Conservation (phyloP, 1,140 invertebrate genomes). For the Hermetia illucens region DNA sequence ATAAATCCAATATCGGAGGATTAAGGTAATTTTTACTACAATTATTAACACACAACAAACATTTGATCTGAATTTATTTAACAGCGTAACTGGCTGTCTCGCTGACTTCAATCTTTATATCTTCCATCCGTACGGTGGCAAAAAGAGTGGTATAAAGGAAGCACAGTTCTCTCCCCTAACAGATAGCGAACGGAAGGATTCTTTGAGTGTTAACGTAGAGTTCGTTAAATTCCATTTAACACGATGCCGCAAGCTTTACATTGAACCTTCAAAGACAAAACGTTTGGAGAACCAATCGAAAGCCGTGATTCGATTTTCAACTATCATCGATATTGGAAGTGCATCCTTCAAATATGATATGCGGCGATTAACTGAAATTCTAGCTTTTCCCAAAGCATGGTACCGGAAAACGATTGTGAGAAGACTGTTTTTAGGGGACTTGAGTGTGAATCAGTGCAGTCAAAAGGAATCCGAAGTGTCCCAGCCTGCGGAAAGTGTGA, state of each 20-base stretch:
- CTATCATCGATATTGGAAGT: slow-evolving; percentile 91
- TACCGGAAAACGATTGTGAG: slow-evolving; percentile 85
- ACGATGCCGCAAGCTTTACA: slow-evolving; percentile 70
- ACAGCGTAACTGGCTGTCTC: slow-evolving; percentile 87
- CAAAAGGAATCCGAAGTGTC: slow-evolving; percentile 8
- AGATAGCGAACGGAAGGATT: slow-evolving; percentile 86
- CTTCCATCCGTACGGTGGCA: slow-evolving; percentile 93
- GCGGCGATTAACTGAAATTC: slow-evolving; percentile 89
- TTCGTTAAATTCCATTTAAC: slow-evolving; percentile 94
- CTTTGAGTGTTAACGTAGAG: slow-evolving; percentile 89
- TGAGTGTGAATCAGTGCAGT: slow-evolving; percentile 43
- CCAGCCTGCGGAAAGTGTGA: slow-evolving; percentile 5
- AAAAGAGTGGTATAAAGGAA: slow-evolving; percentile 67
- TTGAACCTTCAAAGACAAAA: slow-evolving; percentile 38
- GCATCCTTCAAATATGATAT: slow-evolving; percentile 99
- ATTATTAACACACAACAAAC: not conserved
- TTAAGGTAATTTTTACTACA: slow-evolving; percentile 8
- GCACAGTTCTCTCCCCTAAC: slow-evolving; percentile 73
- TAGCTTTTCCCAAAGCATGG: slow-evolving; percentile 98
- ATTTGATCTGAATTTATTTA: slow-evolving; percentile 10
- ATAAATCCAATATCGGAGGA: slow-evolving; percentile 18
- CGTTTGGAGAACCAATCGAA: slow-evolving; percentile 38
- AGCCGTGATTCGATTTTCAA: slow-evolving; percentile 81
- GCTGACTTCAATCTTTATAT: slow-evolving; percentile 96
- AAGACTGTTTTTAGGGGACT: slow-evolving; percentile 83